phyloP scores from a whole-genome alignment of 2,113 vertebrate genomes.

The Garra rufa region DNA sequence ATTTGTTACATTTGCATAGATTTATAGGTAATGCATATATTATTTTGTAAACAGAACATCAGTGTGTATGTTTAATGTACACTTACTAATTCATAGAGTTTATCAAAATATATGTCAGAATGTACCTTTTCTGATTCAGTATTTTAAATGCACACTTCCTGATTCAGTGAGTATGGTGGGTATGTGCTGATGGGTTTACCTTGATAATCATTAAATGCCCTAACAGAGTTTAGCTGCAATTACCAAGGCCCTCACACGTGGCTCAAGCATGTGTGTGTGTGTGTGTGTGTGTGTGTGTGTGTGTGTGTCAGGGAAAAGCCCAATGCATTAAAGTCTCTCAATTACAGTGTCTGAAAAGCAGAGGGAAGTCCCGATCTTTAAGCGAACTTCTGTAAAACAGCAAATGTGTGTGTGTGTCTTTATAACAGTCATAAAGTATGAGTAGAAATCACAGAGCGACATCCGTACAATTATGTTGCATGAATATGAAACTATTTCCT shows the following conservation, averaged over 20 bases:
- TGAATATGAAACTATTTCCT: slow-evolving; percentile 1
- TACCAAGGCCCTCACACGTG: slow-evolving; percentile 32
- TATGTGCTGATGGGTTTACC: background rate
- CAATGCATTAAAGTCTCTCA: slow-evolving; percentile 20
- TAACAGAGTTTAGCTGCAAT: slow-evolving; percentile 26
- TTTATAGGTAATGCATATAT: background rate
- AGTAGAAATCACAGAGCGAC: background rate
- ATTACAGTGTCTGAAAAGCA: slow-evolving; percentile 48
- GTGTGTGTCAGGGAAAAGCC: slow-evolving; percentile 43
- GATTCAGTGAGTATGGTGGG: background rate
- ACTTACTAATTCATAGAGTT: background rate
- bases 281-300: slow-evolving; percentile 18
- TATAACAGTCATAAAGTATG: slow-evolving; percentile 4
- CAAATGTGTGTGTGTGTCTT: slow-evolving; percentile 9
- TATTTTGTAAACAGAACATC: background rate
- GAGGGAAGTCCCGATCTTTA: slow-evolving; percentile 53
- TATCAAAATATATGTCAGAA: background rate
- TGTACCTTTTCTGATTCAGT: background rate
- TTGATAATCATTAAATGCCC: slow-evolving; percentile 28
- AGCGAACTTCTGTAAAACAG: slow-evolving; percentile 31
- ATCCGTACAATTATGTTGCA: slow-evolving; percentile 26
- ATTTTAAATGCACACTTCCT: background rate
- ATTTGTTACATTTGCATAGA: background rate
- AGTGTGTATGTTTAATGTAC: background rate
- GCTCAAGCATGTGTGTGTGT: slow-evolving; percentile 36